These are phyloP conservation scores for Lepidurus arcticus DNA, from an alignment of 1,140 invertebrate genomes.

Conservation along the genomic window DNA sequence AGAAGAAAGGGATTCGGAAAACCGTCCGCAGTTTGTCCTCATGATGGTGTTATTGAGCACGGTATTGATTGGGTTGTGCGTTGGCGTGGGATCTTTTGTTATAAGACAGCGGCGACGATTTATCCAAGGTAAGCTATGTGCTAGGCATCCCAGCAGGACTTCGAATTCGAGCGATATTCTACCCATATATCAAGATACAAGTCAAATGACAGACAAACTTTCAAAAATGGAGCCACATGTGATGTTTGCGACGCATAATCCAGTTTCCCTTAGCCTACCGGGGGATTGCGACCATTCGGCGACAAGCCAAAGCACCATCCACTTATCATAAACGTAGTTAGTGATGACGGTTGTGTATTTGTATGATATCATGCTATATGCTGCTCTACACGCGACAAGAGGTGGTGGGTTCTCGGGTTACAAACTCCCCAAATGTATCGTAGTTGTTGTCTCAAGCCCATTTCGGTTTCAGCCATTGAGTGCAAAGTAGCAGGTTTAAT, in stretches of 20 bases:
- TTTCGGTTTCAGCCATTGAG: too few species aligned
- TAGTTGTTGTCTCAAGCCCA: too few species aligned
- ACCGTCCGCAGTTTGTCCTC: background rate
- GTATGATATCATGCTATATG: too few species aligned
- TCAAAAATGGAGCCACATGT: background rate
- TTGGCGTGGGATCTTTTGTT: conserved; percentile 9
- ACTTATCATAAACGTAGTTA: too few species aligned
- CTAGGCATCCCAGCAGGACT: background rate
- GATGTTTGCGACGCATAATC: background rate
- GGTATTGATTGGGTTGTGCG: conserved; percentile 18
- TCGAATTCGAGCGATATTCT: background rate
- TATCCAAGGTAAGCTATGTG: background rate
- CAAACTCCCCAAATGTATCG: too few species aligned
- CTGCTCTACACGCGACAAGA: too few species aligned
- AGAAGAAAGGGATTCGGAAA: background rate
- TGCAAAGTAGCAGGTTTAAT: too few species aligned
- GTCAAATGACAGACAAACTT: background rate
- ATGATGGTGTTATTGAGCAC: conserved; percentile 7
- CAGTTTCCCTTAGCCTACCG: background rate
- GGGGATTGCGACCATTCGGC: background rate
- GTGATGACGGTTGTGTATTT: too few species aligned
- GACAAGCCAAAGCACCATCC: background rate
- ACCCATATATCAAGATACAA: background rate
- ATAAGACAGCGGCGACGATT: background rate
- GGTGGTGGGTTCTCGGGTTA: too few species aligned